Evolutionary conservation across 1,140 invertebrate genomes (phyloP).

Genomic region (Leptinotarsa defecta): DNA sequence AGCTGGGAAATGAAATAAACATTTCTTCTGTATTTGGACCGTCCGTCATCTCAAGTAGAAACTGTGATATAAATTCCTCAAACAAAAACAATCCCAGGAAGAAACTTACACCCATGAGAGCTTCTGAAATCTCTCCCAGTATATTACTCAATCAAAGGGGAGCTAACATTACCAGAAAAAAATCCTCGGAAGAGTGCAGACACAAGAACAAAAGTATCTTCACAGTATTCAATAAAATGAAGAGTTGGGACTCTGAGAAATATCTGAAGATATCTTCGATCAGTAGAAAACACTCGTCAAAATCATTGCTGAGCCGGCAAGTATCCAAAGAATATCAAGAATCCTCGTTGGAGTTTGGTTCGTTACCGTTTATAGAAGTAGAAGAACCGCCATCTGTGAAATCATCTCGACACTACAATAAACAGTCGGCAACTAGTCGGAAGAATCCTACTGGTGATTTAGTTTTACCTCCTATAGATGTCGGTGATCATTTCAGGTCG

Average conservation of each 20-base stretch:
- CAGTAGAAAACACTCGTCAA: conserved; percentile 10
- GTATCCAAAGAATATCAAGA: conserved; percentile 19
- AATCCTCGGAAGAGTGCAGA: background rate
- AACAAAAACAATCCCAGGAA: conserved; percentile 17
- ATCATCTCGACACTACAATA: background rate
- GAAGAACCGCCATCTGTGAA: conserved; percentile 18
- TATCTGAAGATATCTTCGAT: conserved; percentile 30
- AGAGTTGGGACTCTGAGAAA: conserved; percentile 24
- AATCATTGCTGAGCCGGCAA: conserved; percentile 25
- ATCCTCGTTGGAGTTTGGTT: background rate
- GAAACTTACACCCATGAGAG: conserved; percentile 23
- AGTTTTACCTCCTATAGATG: conserved; percentile 38
- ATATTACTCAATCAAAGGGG: conserved; percentile 27
- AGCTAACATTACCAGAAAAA: conserved; percentile 12
- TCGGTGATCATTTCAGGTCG: conserved; percentile 37
- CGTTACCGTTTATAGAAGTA: conserved; percentile 28
- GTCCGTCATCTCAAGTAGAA: no score
- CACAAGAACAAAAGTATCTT: conserved; percentile 10
- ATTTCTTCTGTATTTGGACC: background rate
- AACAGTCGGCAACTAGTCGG: background rate
- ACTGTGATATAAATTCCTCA: background rate
- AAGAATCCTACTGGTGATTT: conserved; percentile 22
- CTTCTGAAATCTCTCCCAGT: conserved; percentile 24
- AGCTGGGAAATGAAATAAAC: conserved; percentile 6
- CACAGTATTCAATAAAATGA: conserved; percentile 26